These are phyloP conservation scores for Eurystomus glaucurus DNA, from an alignment of 2,797 vertebrate genomes.

Conservation along the genomic window DNA sequence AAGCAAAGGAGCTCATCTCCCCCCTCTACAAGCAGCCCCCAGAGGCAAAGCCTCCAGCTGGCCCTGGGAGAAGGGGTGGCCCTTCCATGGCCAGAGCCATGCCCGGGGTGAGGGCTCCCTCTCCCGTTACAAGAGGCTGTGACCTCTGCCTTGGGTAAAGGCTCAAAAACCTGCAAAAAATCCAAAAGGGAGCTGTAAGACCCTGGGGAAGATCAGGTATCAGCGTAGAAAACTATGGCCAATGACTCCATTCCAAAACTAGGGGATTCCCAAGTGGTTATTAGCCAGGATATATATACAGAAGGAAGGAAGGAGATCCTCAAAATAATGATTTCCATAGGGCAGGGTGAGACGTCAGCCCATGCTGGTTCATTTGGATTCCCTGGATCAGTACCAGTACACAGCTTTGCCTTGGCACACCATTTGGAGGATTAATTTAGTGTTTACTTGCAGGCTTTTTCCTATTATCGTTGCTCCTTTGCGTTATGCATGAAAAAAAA, in stretches of 20 bases:
- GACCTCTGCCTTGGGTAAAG: background rate
- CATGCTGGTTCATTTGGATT: accelerated
- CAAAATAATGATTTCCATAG: accelerated
- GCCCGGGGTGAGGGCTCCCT: conserved; percentile 36
- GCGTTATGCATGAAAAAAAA: accelerated
- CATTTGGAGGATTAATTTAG: background rate
- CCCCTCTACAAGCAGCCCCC: accelerated
- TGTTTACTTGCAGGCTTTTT: background rate
- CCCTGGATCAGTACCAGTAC: background rate
- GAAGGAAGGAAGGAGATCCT: background rate
- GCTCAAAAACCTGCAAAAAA: accelerated
- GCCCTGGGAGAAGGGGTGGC: background rate
- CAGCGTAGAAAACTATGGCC: accelerated
- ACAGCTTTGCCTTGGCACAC: background rate
- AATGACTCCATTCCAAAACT: background rate
- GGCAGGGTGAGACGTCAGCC: background rate
- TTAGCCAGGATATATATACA: accelerated
- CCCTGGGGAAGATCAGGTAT: accelerated
- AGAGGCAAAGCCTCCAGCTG: background rate
- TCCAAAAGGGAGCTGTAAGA: accelerated
- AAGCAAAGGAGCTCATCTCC: accelerated
- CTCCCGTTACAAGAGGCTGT: background rate
- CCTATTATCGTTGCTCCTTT: background rate
- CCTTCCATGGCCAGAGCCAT: background rate
- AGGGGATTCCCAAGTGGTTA: background rate